A percentile compares a stretch with the other conserved stretches of the same genome.
phyloP scores from a whole-genome alignment of 2,113 vertebrate species.

The Peromyscus californicus region DNA sequence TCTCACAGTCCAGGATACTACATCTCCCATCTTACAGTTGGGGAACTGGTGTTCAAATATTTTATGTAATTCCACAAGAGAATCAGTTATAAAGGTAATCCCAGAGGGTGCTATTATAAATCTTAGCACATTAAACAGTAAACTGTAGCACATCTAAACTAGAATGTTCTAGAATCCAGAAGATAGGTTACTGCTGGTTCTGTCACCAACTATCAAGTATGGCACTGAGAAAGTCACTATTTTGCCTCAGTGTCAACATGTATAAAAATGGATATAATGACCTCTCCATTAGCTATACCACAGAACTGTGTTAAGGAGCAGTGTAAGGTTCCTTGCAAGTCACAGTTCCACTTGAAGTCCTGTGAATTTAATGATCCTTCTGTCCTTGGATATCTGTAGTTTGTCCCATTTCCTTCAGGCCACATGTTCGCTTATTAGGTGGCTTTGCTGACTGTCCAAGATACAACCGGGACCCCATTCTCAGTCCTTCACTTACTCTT shows the following conservation, averaged over 20 bases:
- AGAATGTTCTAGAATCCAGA: neutral
- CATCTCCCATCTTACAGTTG: neutral
- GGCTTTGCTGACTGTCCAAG: neutral
- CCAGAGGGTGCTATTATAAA: neutral
- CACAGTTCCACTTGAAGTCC: neutral
- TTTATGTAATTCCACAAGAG: neutral
- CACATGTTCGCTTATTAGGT: neutral
- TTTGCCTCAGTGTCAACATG: neutral
- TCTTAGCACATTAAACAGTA: neutral
- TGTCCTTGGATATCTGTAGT: neutral
- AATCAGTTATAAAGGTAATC: neutral
- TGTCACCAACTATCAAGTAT: neutral
- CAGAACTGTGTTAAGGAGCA: neutral
- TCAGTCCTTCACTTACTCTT: neutral
- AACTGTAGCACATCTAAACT: neutral
- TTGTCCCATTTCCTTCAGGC: neutral
- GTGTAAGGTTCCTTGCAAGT: rapidly evolving
- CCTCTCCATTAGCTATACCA: neutral
- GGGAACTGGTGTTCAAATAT: neutral
- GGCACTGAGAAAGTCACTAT: neutral
- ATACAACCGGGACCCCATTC: neutral
- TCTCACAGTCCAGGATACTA: neutral
- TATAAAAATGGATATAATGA: neutral
- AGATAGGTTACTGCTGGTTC: neutral
- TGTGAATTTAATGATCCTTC: neutral